Evolutionary conservation across 2,113 vertebrate genomes (phyloP).

Genomic region (Alligator mississippiensis): DNA sequence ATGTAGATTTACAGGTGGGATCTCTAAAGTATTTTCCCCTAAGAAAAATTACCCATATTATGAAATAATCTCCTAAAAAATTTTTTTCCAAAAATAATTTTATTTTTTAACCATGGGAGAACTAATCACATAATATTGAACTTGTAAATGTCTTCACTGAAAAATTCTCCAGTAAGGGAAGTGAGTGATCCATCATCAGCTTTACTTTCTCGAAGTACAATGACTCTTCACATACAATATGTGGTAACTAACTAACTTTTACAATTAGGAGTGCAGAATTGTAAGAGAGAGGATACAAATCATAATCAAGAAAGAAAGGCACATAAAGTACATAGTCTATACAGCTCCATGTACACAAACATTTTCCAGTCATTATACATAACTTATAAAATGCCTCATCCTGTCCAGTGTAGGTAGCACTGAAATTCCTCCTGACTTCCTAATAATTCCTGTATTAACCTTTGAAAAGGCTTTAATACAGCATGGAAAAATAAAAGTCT

Average conservation of each 20-base stretch:
- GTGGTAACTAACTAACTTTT: background rate
- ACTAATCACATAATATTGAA: background rate
- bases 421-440: constrained; percentile 17
- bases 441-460: constrained; percentile 7
- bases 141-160: background rate
- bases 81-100: background rate
- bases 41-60: background rate
- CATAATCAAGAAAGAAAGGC: background rate
- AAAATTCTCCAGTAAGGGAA: background rate
- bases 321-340: constrained; percentile 22
- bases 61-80: background rate
- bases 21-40: background rate
- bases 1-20: background rate
- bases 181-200: background rate
- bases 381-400: constrained; percentile 26
- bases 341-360: constrained; percentile 29
- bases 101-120: background rate
- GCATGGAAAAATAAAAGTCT: constrained; percentile 8
- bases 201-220: background rate
- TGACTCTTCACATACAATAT: background rate
- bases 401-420: constrained; percentile 7
- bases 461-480: background rate
- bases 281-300: background rate
- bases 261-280: background rate
- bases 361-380: constrained; percentile 4